These are phyloP conservation scores for Tauraco erythrolophus DNA, from an alignment of 2,113 vertebrate genomes.

Conservation along the genomic window DNA sequence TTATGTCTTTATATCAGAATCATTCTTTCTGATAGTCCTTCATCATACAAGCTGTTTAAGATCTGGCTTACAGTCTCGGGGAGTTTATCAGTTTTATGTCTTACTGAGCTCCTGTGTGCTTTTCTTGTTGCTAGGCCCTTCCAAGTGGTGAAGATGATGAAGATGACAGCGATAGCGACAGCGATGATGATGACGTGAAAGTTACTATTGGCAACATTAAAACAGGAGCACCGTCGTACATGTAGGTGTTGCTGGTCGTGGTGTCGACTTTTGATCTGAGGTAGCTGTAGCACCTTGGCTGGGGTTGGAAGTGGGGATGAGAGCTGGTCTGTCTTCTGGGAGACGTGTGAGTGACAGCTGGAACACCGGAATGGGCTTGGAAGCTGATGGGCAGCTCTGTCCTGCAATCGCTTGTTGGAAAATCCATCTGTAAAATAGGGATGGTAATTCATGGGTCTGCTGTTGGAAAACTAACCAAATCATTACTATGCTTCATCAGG, in stretches of 20 bases:
- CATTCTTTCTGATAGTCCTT: background rate
- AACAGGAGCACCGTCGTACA: slow-evolving; percentile 74
- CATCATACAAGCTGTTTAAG: background rate
- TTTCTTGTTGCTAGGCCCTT: slow-evolving; percentile 46
- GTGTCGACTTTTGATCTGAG: background rate
- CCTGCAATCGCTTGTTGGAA: background rate
- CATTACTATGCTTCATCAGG: background rate
- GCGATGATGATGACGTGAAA: slow-evolving; percentile 78
- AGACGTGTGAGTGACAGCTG: background rate
- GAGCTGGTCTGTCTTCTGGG: background rate
- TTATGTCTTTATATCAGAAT: background rate
- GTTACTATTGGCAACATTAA: slow-evolving; percentile 83
- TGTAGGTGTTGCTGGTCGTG: slow-evolving; percentile 41
- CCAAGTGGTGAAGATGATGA: slow-evolving; percentile 76
- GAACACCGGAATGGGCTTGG: accelerated
- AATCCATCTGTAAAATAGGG: background rate
- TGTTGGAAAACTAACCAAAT: background rate
- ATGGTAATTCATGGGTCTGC: background rate
- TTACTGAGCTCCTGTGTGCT: background rate
- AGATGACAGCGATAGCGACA: slow-evolving; percentile 75
- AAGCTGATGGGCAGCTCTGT: background rate
- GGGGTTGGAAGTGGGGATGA: background rate
- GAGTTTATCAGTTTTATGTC: background rate
- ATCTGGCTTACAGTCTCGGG: background rate
- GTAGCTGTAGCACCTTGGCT: accelerated